Evolutionary conservation across 2,797 vertebrate genomes (phyloP).

Genomic region (Chaunax sp.): DNA sequence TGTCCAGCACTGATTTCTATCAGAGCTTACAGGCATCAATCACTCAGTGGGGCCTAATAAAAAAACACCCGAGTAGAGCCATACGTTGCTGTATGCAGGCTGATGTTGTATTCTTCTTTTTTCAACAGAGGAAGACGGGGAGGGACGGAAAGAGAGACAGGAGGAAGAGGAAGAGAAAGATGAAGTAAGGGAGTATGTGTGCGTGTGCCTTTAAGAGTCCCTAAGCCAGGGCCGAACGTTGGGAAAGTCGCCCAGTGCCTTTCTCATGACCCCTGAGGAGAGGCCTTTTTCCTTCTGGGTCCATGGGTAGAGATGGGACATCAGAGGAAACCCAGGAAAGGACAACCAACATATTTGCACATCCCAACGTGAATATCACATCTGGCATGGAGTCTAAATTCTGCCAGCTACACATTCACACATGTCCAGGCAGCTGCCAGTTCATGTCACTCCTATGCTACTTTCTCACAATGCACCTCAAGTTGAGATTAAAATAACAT

Average conservation of each 20-base stretch:
- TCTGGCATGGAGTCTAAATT: neutral
- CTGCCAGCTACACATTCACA: neutral
- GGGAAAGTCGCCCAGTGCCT: conserved; percentile 88
- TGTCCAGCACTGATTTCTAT: conserved; percentile 44
- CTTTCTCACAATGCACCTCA: conserved; percentile 52
- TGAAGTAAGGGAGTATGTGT: conserved; percentile 17
- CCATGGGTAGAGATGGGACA: conserved; percentile 59
- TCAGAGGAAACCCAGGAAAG: conserved; percentile 40
- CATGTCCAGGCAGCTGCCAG: too few relatives aligned
- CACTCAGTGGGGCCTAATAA: conserved; percentile 30
- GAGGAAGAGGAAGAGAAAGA: conserved; percentile 18
- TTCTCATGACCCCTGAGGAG: conserved; percentile 92
- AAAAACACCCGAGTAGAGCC: conserved; percentile 16
- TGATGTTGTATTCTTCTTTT: conserved; percentile 7
- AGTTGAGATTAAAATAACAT: conserved; percentile 26
- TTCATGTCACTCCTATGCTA: neutral
- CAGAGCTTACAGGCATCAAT: conserved; percentile 24
- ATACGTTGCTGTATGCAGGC: neutral
- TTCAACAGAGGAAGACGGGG: neutral
- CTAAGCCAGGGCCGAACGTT: conserved; percentile 72
- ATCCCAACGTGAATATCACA: conserved; percentile 24
- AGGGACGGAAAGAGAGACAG: conserved; percentile 17
- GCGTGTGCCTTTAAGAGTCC: conserved; percentile 78
- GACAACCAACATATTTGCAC: conserved; percentile 34
- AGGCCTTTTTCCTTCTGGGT: conserved; percentile 73